Evolutionary conservation across 2,888 invertebrate species (phyloP).

Genomic region (Tyria jacobaeae): DNA sequence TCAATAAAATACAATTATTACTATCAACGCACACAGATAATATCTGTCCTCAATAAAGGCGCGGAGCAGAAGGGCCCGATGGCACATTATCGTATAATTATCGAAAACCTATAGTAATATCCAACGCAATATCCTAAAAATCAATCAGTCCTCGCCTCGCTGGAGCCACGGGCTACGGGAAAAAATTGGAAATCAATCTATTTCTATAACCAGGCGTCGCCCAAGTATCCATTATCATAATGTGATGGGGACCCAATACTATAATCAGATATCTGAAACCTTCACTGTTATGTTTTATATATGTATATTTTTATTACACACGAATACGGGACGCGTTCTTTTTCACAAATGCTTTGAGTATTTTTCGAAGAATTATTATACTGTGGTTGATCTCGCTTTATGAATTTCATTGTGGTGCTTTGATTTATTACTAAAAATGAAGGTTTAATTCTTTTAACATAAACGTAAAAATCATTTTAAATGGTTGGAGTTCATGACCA

Average conservation of each 20-base stretch:
- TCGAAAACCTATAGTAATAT: conserved; percentile 60
- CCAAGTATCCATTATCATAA: conserved; percentile 78
- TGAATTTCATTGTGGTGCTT: conserved; percentile 47
- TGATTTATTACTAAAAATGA: conserved; percentile 18
- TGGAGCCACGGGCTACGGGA: conserved; percentile 53
- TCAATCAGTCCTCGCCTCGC: conserved; percentile 63
- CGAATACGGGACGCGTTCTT: conserved; percentile 63
- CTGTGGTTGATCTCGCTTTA: conserved; percentile 45
- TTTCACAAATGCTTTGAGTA: conserved; percentile 64
- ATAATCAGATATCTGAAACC: conserved; percentile 78
- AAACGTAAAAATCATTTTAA: too few species aligned
- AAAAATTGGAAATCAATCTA: conserved; percentile 81
- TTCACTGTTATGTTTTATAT: conserved; percentile 67
- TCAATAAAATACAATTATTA: conserved; percentile 37
- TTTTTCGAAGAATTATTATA: conserved; percentile 56
- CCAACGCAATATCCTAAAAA: conserved; percentile 63
- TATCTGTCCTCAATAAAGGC: conserved; percentile 31
- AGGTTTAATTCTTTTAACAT: neutral
- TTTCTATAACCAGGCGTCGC: conserved; percentile 75
- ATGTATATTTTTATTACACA: conserved; percentile 74
- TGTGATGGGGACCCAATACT: conserved; percentile 77
- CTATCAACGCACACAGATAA: conserved; percentile 29
- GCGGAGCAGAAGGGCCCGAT: conserved; percentile 38
- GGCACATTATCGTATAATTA: conserved; percentile 56
- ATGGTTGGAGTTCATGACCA: too few species aligned